These are phyloP conservation scores for Xylota sylvarum DNA, from an alignment of 2,888 invertebrate species.

Conservation along the genomic window DNA sequence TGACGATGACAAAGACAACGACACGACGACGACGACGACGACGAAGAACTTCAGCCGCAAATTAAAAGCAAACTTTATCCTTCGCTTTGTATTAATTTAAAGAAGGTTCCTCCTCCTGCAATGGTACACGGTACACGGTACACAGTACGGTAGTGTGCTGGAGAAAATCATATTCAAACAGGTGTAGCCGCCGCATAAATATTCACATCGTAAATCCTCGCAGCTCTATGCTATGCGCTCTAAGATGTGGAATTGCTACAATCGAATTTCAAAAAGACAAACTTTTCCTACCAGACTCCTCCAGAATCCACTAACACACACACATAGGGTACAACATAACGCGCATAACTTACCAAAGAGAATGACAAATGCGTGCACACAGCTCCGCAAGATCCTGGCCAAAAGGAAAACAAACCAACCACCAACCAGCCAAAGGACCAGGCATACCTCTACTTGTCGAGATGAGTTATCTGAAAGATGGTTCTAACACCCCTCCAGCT, in stretches of 20 bases:
- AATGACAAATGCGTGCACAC: constrained; percentile 75
- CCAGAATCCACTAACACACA: constrained; percentile 1
- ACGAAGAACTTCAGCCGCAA: constrained; percentile 77
- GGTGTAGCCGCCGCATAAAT: constrained; percentile 79
- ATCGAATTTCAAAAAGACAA: constrained; percentile 76
- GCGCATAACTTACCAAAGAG: constrained; percentile 56
- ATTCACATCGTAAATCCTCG: constrained; percentile 78
- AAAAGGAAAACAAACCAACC: constrained; percentile 69
- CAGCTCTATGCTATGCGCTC: constrained; percentile 17
- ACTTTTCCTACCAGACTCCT: constrained; percentile 44
- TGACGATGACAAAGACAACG: constrained; percentile 34
- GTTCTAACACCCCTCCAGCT: background rate
- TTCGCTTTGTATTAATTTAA: constrained; percentile 80
- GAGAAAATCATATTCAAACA: constrained; percentile 77
- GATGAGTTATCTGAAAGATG: constrained; percentile 61
- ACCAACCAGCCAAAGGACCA: constrained; percentile 50
- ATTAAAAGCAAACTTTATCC: constrained; percentile 81
- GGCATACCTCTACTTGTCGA: constrained; percentile 47
- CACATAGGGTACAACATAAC: background rate
- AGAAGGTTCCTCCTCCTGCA: constrained; percentile 66
- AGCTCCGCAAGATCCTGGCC: constrained; percentile 61
- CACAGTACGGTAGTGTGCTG: background rate
- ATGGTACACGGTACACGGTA: background rate
- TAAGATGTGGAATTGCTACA: constrained; percentile 59
- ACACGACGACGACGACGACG: constrained; percentile 32